Evolutionary conservation across 1,140 invertebrate species (phyloP).

Genomic region (Thereuonema tuberculata): DNA sequence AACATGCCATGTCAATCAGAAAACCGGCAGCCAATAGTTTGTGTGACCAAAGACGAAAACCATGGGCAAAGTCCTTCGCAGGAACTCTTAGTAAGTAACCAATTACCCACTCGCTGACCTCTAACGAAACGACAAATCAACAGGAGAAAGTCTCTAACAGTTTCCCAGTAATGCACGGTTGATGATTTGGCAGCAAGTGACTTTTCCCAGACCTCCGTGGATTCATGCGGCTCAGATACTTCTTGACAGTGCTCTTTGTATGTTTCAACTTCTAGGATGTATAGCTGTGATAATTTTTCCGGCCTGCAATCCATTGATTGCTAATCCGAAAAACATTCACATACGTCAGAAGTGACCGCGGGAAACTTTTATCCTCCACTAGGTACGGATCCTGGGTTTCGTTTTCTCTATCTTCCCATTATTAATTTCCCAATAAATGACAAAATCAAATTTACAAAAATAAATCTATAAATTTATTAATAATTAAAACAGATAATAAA

Average conservation of each 20-base stretch:
- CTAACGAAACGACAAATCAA: not conserved
- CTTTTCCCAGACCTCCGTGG: not conserved
- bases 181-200: not conserved
- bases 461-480: too few relatives aligned
- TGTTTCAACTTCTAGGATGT: not conserved
- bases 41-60: not conserved
- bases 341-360: too few relatives aligned
- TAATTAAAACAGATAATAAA: too few relatives aligned
- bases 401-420: too few relatives aligned
- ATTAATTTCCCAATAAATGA: too few relatives aligned
- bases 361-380: too few relatives aligned
- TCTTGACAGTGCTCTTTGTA: not conserved
- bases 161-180: not conserved
- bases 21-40: not conserved
- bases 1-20: not conserved
- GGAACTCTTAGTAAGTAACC: not conserved
- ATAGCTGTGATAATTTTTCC: too few relatives aligned
- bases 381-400: too few relatives aligned
- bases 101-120: not conserved
- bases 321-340: too few relatives aligned
- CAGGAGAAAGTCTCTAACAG: not conserved
- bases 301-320: too few relatives aligned
- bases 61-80: not conserved
- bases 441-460: too few relatives aligned
- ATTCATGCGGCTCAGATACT: not conserved